Evolutionary conservation across 1,140 invertebrate genomes (phyloP).

Genomic region (Lordiphosa clarofinis): DNA sequence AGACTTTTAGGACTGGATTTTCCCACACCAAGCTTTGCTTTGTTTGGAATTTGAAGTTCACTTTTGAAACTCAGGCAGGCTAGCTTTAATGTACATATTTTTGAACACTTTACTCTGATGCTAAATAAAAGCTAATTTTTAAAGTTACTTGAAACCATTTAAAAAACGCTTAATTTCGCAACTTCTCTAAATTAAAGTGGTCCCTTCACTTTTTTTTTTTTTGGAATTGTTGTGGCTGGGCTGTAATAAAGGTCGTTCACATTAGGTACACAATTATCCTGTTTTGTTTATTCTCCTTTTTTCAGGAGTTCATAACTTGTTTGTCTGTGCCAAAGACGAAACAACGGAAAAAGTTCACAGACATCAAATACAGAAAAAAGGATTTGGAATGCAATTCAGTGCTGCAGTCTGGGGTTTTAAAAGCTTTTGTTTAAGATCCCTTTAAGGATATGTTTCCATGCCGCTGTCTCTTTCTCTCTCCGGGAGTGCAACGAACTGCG

Average conservation of each 20-base stretch:
- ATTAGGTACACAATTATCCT: slow-evolving; percentile 50
- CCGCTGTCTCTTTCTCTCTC: slow-evolving; percentile 15
- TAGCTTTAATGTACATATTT: too few species aligned
- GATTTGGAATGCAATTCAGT: slow-evolving; percentile 18
- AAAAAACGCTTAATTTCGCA: too few species aligned
- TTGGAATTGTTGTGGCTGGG: background rate
- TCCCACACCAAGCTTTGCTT: too few species aligned
- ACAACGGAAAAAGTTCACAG: slow-evolving; percentile 70
- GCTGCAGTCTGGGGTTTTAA: slow-evolving; percentile 31
- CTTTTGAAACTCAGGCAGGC: too few species aligned
- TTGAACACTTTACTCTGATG: too few species aligned
- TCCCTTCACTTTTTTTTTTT: too few species aligned
- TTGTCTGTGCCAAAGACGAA: slow-evolving; percentile 26
- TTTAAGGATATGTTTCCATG: slow-evolving; percentile 32
- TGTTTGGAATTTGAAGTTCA: too few species aligned
- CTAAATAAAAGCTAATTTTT: too few species aligned
- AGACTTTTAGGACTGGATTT: too few species aligned
- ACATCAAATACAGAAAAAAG: slow-evolving; percentile 42
- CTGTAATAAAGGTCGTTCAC: slow-evolving; percentile 60
- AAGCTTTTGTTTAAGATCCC: slow-evolving; percentile 52
- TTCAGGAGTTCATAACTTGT: slow-evolving; percentile 43
- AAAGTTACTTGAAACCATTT: too few species aligned
- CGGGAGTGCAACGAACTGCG: slow-evolving; percentile 64
- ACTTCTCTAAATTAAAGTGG: too few species aligned
- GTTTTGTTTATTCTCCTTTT: slow-evolving; percentile 37